Evolutionary conservation across 2,113 vertebrate species (phyloP).

Genomic region (Guaruba guarouba): DNA sequence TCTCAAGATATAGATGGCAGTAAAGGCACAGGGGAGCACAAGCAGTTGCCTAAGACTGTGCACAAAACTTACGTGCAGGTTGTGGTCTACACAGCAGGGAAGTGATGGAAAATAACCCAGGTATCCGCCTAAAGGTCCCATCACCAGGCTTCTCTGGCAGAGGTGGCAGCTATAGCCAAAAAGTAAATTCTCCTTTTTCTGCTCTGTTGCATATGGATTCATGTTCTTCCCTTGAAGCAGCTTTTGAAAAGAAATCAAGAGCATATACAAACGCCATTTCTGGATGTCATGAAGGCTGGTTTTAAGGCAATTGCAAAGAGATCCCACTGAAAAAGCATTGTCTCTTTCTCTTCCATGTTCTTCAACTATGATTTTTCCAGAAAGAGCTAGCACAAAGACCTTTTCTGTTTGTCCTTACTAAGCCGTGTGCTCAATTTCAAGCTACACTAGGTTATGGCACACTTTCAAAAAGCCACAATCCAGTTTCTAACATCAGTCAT

Average conservation of each 20-base stretch:
- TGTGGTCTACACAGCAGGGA: background rate
- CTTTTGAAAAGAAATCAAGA: background rate
- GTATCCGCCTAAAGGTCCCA: background rate
- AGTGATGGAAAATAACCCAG: background rate
- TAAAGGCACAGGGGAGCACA: constrained; percentile 53
- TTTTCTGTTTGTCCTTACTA: background rate
- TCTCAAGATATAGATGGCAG: constrained; percentile 59
- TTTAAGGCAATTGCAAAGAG: background rate
- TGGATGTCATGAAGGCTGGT: background rate
- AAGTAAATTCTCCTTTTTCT: background rate
- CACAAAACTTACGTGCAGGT: background rate
- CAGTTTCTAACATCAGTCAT: background rate
- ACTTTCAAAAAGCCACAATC: constrained; percentile 39
- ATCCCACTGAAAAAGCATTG: background rate
- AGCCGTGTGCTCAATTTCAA: background rate
- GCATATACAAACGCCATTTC: background rate
- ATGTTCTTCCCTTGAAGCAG: background rate
- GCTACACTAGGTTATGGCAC: background rate
- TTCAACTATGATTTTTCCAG: background rate
- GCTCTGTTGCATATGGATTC: background rate
- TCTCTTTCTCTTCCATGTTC: background rate
- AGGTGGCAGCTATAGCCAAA: background rate
- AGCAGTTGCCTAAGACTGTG: background rate
- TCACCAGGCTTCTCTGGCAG: background rate
- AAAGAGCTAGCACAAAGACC: background rate